A percentile compares a stretch with the other conserved stretches of the same genome.
phyloP scores from a whole-genome alignment of 2,113 vertebrate species.

The Gobiocypris rarus region DNA sequence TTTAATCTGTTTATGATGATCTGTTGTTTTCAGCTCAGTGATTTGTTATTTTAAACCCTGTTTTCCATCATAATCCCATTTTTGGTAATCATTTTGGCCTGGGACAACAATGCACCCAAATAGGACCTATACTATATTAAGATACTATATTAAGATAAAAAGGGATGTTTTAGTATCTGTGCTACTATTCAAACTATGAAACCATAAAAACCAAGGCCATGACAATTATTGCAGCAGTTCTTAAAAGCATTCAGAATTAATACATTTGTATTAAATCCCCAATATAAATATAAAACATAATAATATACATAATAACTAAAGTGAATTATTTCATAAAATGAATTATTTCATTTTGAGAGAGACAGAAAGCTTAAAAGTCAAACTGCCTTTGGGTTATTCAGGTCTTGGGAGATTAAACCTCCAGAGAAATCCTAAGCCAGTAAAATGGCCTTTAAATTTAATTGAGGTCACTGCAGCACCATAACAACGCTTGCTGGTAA shows the following conservation, averaged over 20 bases:
- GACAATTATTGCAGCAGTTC: neutral
- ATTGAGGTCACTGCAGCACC: slow-evolving; percentile 71
- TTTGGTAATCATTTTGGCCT: no score
- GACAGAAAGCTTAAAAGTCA: slow-evolving; percentile 64
- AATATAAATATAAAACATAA: neutral
- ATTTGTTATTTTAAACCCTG: neutral
- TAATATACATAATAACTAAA: neutral
- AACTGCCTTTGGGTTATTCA: slow-evolving; percentile 70
- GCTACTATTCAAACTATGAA: neutral
- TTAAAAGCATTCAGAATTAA: neutral
- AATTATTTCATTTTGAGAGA: slow-evolving; percentile 54
- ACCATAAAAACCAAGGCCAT: neutral
- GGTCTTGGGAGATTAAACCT: slow-evolving; percentile 72
- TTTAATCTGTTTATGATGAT: neutral
- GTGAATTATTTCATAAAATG: slow-evolving; percentile 35
- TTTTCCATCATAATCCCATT: neutral
- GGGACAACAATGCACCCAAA: neutral
- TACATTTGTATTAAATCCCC: neutral
- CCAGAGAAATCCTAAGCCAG: slow-evolving; percentile 66
- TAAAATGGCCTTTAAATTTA: slow-evolving; percentile 74
- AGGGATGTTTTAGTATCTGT: neutral
- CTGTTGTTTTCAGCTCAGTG: neutral
- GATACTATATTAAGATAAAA: no score
- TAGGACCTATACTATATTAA: neutral
- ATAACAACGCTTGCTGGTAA: slow-evolving; percentile 70